Evolutionary conservation across 2,888 invertebrate genomes (phyloP).

Genomic region (Troides aeacus): DNA sequence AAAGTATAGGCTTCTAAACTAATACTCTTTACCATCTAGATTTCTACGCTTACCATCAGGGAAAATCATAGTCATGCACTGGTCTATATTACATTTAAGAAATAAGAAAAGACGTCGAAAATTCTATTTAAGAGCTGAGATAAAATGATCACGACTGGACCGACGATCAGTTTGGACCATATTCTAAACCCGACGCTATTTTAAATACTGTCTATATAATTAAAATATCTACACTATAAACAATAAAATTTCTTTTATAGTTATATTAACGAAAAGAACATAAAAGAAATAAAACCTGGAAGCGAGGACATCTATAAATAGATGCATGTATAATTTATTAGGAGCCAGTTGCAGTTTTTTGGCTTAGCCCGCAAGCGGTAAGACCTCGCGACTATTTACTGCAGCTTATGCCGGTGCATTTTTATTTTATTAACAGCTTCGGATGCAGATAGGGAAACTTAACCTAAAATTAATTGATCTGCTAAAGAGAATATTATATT

Average conservation of each 20-base stretch:
- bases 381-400: slow-evolving; percentile 50
- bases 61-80: too few species aligned
- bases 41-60: too few species aligned
- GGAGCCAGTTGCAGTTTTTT: slow-evolving; percentile 63
- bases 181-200: neutral
- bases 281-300: slow-evolving; percentile 26
- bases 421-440: slow-evolving; percentile 43
- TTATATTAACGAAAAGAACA: slow-evolving; percentile 3
- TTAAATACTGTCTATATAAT: neutral
- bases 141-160: too few species aligned
- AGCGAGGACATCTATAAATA: slow-evolving; percentile 66
- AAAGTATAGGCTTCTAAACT: too few species aligned
- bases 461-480: neutral
- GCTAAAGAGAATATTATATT: neutral
- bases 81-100: too few species aligned
- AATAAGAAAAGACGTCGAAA: too few species aligned
- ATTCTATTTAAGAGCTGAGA: too few species aligned
- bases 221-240: neutral
- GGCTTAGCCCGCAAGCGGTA: slow-evolving; percentile 51
- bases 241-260: neutral
- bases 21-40: too few species aligned
- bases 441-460: slow-evolving; percentile 36
- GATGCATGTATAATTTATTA: slow-evolving; percentile 70
- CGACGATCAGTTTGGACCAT: too few species aligned
- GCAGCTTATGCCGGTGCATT: slow-evolving; percentile 52